phyloP scores from a whole-genome alignment of 2,888 invertebrate genomes.

The Pemphredon lugubris region DNA sequence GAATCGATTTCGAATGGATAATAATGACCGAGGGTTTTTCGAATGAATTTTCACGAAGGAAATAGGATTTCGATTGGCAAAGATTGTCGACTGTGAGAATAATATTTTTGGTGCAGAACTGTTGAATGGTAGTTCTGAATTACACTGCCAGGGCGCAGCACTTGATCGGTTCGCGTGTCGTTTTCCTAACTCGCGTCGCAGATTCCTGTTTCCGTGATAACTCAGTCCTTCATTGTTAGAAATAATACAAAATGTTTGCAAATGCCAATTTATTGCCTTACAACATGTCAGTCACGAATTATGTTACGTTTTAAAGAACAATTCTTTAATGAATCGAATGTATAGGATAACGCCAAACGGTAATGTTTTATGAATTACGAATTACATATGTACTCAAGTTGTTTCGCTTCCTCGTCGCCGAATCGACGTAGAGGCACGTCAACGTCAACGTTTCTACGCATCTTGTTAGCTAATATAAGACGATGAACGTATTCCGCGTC shows the following conservation, averaged over 20 bases:
- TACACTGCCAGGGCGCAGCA: slow-evolving; percentile 17
- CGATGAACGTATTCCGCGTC: slow-evolving; percentile 65
- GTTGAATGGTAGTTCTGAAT: background rate
- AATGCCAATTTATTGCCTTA: too few relatives aligned
- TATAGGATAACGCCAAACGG: too few relatives aligned
- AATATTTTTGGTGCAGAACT: background rate
- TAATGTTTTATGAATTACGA: slow-evolving; percentile 30
- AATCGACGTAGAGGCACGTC: slow-evolving; percentile 61
- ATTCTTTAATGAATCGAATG: too few relatives aligned
- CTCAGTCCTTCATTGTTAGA: too few relatives aligned
- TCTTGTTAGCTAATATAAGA: slow-evolving; percentile 65
- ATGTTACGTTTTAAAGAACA: too few relatives aligned
- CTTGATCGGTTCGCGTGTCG: background rate
- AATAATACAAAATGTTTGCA: too few relatives aligned
- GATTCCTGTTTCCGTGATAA: background rate
- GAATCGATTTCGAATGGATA: too few relatives aligned
- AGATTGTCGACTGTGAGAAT: slow-evolving; percentile 19
- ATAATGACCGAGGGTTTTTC: too few relatives aligned
- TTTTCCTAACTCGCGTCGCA: background rate
- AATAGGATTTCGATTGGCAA: background rate
- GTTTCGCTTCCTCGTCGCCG: slow-evolving; percentile 51
- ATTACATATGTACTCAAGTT: slow-evolving; percentile 48
- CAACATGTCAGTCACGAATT: too few relatives aligned
- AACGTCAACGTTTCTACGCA: slow-evolving; percentile 66
- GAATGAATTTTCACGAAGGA: background rate